Evolutionary conservation across 2,888 invertebrate species (phyloP).

Genomic region (Aelia acuminata): DNA sequence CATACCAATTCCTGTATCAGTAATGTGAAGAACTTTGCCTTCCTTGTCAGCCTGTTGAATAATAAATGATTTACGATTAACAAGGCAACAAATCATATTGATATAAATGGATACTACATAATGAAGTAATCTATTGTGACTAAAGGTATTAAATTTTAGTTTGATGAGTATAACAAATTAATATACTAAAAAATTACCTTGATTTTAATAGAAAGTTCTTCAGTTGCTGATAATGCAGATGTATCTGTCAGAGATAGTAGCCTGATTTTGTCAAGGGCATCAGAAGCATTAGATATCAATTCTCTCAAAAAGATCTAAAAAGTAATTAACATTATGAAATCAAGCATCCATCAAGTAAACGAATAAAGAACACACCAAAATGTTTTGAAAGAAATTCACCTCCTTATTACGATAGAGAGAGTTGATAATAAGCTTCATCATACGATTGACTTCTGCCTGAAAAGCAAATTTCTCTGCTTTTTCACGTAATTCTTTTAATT

Average conservation of each 20-base stretch:
- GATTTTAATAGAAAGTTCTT: constrained; percentile 90
- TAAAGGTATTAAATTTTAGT: neutral
- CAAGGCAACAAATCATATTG: neutral
- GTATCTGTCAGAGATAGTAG: constrained; percentile 91
- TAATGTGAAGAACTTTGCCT: constrained; percentile 90
- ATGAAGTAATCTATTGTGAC: neutral
- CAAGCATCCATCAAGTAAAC: no score
- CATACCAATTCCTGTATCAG: constrained; percentile 98
- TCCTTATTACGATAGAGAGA: constrained; percentile 99
- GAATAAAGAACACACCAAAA: neutral
- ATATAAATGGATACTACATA: neutral
- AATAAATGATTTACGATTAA: neutral
- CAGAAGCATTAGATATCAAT: constrained; percentile 98
- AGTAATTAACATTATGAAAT: neutral
- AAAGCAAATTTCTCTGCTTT: constrained; percentile 91
- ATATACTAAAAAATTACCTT: constrained; percentile 71
- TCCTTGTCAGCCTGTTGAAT: constrained; percentile 85
- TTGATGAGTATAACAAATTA: neutral
- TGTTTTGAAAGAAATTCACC: constrained; percentile 70
- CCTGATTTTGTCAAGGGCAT: constrained; percentile 98
- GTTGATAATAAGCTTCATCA: constrained; percentile 99
- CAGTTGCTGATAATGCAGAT: constrained; percentile 81
- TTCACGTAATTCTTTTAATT: constrained; percentile 91
- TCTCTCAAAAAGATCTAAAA: constrained; percentile 93
- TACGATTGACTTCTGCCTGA: constrained; percentile 98